Base-by-base conservation (phyloP, 2,888 invertebrate species). In the Automeris io region DNA sequence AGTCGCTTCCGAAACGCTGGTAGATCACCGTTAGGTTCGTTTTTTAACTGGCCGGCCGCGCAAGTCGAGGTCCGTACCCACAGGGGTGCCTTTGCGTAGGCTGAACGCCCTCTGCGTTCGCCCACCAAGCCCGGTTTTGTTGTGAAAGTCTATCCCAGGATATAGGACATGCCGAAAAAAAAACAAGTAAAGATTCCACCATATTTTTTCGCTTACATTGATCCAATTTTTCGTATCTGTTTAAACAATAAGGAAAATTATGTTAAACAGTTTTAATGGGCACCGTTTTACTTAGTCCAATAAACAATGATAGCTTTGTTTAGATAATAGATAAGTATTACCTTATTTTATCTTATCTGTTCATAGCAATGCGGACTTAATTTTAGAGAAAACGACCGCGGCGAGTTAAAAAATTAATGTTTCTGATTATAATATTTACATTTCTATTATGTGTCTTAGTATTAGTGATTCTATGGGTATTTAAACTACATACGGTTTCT, bases 341-440 rank as follows among this genome's bases (percentile, higher is more conserved):
- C 47, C 50, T 46, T 54, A 58, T 43, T 47, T 61, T 57, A 66
- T 62, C 64, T 65, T 64, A 65, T 65, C 67, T 46, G 31, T 16
- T 8, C 29, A 29, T 29, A 16, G 29, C 29, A 16, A 29, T 29
- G 29, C 16, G 29, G n/a, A 16, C 29, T 29, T 29, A 29, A 29
- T 29, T 29, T 29, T 2, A 16, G 16, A n/a, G 29, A n/a, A 16
- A 5, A 13, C 29, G 29, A 5, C 29, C 29, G 29, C 29, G 16
- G 16, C 16, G 29, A n/a, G 16, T 16, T 16, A 29, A 29, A 29
- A 16, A 29, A 16, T 16, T 29, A 29, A 29, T 29, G 4, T 29
- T 16, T 16, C 29, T 16, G n/a, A 16, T 29, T 4, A 8, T 8
- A 29, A 16, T 29, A n/a, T 16, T 29, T 29, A 3, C n/a, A n/a